Evolutionary conservation across 2,888 invertebrate genomes (phyloP).

Genomic region (Bibio marci): DNA sequence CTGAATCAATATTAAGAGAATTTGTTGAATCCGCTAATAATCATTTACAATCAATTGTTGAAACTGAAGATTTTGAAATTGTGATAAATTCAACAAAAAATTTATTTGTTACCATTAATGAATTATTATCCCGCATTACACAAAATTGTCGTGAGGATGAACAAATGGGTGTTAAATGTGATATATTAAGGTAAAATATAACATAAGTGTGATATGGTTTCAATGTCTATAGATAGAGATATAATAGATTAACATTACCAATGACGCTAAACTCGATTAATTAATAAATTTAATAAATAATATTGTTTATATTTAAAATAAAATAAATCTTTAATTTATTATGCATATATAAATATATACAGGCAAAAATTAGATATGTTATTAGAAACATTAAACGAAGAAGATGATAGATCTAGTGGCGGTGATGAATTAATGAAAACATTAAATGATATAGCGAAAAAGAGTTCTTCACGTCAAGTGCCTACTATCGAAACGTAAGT

Average conservation of each 20-base stretch:
- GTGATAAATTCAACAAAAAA: constrained; percentile 56
- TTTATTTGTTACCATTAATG: constrained; percentile 63
- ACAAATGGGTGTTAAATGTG: constrained; percentile 47
- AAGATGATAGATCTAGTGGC: constrained; percentile 33
- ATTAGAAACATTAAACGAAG: constrained; percentile 52
- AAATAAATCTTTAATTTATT: too few species aligned
- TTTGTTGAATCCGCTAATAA: constrained; percentile 62
- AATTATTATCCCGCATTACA: constrained; percentile 45
- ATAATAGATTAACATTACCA: too few species aligned
- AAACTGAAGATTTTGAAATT: constrained; percentile 56
- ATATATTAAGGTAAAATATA: constrained; percentile 40
- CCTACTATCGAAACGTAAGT: background rate
- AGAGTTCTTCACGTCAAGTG: constrained; percentile 10
- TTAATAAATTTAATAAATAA: too few species aligned
- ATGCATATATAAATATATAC: too few species aligned
- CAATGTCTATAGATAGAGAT: too few species aligned
- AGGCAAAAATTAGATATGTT: constrained; percentile 54
- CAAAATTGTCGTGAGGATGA: constrained; percentile 43
- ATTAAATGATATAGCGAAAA: constrained; percentile 20
- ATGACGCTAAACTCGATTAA: too few species aligned
- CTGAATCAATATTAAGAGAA: constrained; percentile 38
- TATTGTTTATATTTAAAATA: too few species aligned
- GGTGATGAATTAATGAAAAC: constrained; percentile 24
- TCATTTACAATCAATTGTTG: constrained; percentile 73
- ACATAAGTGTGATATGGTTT: too few species aligned